phyloP scores from a whole-genome alignment of 37 sponge, comb jelly and placozoan species.

The Petrosia ficiformis region DNA sequence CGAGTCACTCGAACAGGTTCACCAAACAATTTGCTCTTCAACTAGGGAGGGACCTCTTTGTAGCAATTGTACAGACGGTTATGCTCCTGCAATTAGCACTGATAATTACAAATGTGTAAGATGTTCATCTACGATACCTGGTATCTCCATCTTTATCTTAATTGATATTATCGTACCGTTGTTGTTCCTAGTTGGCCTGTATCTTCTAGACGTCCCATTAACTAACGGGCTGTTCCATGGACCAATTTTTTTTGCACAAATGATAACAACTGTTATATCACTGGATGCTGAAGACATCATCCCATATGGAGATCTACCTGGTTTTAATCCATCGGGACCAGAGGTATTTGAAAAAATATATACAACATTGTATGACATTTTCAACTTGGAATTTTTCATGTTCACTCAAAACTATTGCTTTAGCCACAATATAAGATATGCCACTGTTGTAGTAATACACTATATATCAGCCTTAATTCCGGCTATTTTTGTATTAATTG shows the following conservation, averaged over 20 bases:
- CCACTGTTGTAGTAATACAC: neutral
- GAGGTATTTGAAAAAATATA: neutral
- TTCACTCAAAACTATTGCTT: neutral
- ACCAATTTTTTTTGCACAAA: conserved; percentile 5
- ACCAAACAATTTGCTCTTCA: neutral
- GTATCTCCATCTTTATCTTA: neutral
- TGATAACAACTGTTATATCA: conserved; percentile 1
- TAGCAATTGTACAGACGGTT: neutral
- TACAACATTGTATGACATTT: neutral
- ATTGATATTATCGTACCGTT: neutral
- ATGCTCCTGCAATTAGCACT: neutral
- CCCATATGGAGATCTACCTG: neutral
- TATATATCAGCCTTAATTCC: neutral
- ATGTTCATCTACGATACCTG: neutral
- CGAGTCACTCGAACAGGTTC: neutral
- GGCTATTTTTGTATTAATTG: neutral
- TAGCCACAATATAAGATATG: neutral
- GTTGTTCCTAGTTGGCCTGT: neutral
- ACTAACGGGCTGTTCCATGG: neutral
- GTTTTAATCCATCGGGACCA: neutral
- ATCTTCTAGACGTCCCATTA: neutral
- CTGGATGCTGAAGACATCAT: neutral
- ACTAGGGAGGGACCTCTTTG: neutral
- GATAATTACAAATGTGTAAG: neutral
- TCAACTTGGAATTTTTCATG: neutral